These are phyloP conservation scores for Melinaea menophilus DNA, from an alignment of 2,888 invertebrate species.

Conservation along the genomic window DNA sequence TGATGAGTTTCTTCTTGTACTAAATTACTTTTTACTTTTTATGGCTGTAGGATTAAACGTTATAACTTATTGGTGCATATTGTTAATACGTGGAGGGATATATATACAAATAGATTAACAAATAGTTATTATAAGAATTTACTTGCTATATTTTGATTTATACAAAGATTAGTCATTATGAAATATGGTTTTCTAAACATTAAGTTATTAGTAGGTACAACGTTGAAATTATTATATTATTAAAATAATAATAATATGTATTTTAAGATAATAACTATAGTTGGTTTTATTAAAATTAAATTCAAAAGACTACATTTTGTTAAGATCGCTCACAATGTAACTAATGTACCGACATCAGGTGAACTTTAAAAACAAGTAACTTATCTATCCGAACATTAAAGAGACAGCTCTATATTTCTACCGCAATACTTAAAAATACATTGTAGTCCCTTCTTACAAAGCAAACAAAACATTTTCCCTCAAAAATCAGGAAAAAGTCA, in stretches of 20 bases:
- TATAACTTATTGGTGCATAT: neutral
- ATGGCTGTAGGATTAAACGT: conserved; percentile 57
- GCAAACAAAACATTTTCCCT: conserved; percentile 72
- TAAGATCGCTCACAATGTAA: conserved; percentile 23
- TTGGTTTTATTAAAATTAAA: neutral
- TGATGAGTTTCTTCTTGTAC: conserved; percentile 65
- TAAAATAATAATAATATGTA: no score
- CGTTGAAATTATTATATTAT: no score
- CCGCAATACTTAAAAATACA: conserved; percentile 62
- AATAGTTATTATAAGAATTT: no score
- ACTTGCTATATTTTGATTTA: no score
- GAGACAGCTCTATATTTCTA: conserved; percentile 40
- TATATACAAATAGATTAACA: no score
- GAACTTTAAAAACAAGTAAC: conserved; percentile 23
- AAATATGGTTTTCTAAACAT: no score
- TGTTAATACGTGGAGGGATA: conserved; percentile 36
- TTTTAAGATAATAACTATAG: no score
- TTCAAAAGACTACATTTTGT: neutral
- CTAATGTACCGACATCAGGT: conserved; percentile 25
- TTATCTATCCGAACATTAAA: conserved; percentile 30
- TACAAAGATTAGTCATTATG: no score
- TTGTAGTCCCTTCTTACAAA: conserved; percentile 66
- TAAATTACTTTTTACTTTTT: conserved; percentile 73
- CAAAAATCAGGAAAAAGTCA: conserved; percentile 72
- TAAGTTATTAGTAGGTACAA: no score